Base-by-base conservation (phyloP, 2,797 vertebrate species). In the Catharus ustulatus region DNA sequence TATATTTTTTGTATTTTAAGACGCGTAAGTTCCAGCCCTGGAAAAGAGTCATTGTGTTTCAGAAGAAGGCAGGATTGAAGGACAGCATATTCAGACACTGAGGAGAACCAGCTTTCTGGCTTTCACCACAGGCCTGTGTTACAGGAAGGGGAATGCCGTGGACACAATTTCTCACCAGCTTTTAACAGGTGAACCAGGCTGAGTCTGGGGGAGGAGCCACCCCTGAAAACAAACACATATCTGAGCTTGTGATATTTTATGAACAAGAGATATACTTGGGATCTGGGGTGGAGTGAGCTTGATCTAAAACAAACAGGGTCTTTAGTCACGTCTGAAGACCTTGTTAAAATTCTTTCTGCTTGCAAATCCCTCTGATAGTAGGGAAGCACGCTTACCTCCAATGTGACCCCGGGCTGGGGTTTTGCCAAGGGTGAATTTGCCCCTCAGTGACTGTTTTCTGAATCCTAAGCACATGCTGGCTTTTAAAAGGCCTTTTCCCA, bases 331-430 rank as follows among this genome's bases (percentile, higher is more conserved):
- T 94, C 91, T 93, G 87, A 90, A 90, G 91, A 73, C 82, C 94
- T 94, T 95, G 89, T 96, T 96, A 94, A 96, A 95, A 95, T 97
- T 96, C 93, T 89, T 96, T 93, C 91, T 94, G 86, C 82, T 94
- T 81, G 49, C 91, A 97, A 94, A 96, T 96, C 88, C 71, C 73
- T 93, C 89, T 76, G 84, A 91, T 85, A 81, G 87, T 88, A 86
- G 82, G 91, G 84, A 95, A 93, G 88, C 82, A 94, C 5, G 51
- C 78, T 94, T 90, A 95, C 83, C 84, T 93, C 92, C 80, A 62
- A 0, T 36, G 26, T 91, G 94, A 95, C 87, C 78, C 46, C 2
- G 1, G 51, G 40, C 58, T 6, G 13, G 85, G 75, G 63, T 89
- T 87, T 84, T 84, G 79, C 64, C 77, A 94, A 78, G 91, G 84